A percentile compares a stretch with the other conserved stretches of the same genome.
Evolutionary conservation across 2,113 vertebrate species (phyloP).

Genomic region (Thryonomys swinderianus): DNA sequence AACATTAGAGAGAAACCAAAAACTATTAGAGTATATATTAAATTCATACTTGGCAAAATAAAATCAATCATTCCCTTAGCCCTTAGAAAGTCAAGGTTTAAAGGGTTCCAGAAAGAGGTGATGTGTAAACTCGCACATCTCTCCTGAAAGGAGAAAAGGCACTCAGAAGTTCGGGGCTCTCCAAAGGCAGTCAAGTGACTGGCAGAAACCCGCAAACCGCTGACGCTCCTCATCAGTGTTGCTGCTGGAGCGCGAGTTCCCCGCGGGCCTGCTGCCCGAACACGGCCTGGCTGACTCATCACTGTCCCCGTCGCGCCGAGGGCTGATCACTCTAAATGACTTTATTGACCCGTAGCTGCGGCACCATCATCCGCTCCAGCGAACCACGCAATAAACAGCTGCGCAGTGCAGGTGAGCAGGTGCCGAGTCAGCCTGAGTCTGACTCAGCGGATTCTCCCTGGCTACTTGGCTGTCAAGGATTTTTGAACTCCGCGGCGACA

Average conservation of each 20-base stretch:
- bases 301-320: slow-evolving; percentile 43
- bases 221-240: slow-evolving; percentile 51
- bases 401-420: slow-evolving; percentile 73
- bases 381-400: slow-evolving; percentile 75
- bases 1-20: background rate
- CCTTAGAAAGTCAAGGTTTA: slow-evolving; percentile 19
- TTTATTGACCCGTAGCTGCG: slow-evolving; percentile 79
- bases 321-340: slow-evolving; percentile 79
- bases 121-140: background rate
- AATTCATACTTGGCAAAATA: background rate
- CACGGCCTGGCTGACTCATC: slow-evolving; percentile 72
- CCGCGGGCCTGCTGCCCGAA: slow-evolving; percentile 49
- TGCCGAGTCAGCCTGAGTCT: slow-evolving; percentile 46
- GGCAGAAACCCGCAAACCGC: slow-evolving; percentile 37
- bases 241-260: slow-evolving; percentile 60
- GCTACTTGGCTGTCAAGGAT: slow-evolving; percentile 48
- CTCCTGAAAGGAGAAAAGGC: background rate
- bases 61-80: slow-evolving; percentile 2
- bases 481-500: slow-evolving; percentile 53
- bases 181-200: slow-evolving; percentile 68
- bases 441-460: background rate
- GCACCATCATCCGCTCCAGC: slow-evolving; percentile 75
- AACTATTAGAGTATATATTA: background rate
- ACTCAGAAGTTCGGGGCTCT: slow-evolving; percentile 36
- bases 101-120: background rate